phyloP scores from a whole-genome alignment of 2,797 vertebrate species.

The Gymnothorax reevesii region DNA sequence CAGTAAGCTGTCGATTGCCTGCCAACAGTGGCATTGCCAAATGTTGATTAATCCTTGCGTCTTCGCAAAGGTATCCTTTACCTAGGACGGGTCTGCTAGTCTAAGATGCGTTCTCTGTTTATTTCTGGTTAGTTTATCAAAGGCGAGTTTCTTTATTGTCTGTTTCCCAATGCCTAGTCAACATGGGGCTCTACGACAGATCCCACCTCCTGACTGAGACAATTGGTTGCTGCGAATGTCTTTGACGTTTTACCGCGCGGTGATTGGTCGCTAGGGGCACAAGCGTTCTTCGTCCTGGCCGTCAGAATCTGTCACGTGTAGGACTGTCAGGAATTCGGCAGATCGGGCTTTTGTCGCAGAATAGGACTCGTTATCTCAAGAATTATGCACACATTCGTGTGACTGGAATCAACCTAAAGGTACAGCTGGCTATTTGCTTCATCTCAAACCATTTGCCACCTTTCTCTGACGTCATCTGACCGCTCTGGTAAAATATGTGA shows the following conservation, averaged over 20 bases:
- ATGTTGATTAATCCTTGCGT: conserved; percentile 54
- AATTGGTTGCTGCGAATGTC: conserved; percentile 61
- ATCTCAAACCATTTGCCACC: background rate
- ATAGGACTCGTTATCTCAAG: background rate
- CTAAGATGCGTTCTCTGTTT: conserved; percentile 12
- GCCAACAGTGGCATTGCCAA: conserved; percentile 63
- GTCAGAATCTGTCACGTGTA: conserved; percentile 48
- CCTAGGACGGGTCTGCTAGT: conserved; percentile 4
- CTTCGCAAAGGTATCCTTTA: conserved; percentile 4
- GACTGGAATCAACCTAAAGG: background rate
- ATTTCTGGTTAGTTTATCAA: conserved; percentile 28
- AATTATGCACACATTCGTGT: background rate
- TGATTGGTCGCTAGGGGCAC: conserved; percentile 71
- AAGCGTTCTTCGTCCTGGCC: conserved; percentile 69
- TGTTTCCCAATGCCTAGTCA: conserved; percentile 66
- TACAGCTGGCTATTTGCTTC: background rate
- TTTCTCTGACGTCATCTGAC: background rate
- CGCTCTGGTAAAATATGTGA: background rate
- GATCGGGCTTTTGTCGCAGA: background rate
- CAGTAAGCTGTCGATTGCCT: conserved; percentile 46
- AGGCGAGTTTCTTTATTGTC: conserved; percentile 69
- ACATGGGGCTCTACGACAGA: conserved; percentile 61
- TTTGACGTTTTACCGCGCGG: conserved; percentile 37
- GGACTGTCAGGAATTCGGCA: conserved; percentile 15
- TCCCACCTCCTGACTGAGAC: conserved; percentile 56